Conservation (phyloP, 2,797 vertebrate species). For the Pseudocheirus occidentalis region DNA sequence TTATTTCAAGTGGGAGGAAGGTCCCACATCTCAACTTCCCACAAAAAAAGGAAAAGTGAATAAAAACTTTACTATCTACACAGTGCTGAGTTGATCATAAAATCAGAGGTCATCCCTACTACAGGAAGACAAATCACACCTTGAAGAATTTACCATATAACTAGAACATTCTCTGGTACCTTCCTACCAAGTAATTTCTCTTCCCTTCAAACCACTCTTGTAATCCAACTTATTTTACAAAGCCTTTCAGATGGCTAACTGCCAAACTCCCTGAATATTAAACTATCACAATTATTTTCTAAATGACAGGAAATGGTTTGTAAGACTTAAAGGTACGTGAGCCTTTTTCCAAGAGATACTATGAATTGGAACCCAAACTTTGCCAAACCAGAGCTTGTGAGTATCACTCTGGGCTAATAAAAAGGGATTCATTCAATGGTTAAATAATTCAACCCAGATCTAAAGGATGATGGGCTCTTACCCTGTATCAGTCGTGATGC, state of each 20-base stretch:
- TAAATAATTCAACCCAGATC: neutral
- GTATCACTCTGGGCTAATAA: neutral
- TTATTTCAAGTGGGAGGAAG: neutral
- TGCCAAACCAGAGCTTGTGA: neutral
- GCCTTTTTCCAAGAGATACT: neutral
- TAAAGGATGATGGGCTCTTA: neutral
- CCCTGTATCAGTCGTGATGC: neutral
- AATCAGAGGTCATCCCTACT: neutral
- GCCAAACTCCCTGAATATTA: neutral
- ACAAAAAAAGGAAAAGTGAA: neutral
- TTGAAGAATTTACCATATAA: neutral
- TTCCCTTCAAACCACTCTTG: neutral
- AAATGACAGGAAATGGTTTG: neutral
- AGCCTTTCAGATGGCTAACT: neutral
- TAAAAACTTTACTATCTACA: neutral
- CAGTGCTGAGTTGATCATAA: neutral
- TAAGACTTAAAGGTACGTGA: neutral
- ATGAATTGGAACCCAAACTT: neutral
- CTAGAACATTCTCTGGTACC: neutral
- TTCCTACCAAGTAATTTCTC: neutral
- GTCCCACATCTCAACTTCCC: neutral
- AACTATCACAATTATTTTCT: neutral
- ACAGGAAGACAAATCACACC: neutral
- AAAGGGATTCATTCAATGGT: neutral
- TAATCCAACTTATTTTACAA: neutral